Percentiles rank a stretch among this genome's conserved stretches.
Evolutionary conservation across 2,113 vertebrate genomes (phyloP).

Genomic region (Rhinolophus ferrumequinum): DNA sequence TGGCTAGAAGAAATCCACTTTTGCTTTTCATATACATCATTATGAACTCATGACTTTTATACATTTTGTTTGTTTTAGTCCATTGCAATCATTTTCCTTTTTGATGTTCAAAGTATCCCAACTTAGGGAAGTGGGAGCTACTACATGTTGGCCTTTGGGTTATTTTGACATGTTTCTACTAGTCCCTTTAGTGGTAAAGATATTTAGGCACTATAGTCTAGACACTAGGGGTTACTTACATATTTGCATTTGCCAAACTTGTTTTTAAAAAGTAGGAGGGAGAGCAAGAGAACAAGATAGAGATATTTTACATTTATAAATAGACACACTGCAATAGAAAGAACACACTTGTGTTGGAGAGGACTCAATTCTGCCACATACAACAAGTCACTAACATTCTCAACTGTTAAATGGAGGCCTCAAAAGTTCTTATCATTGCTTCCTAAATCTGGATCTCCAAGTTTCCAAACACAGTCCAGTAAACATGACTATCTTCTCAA

Average conservation of each 20-base stretch:
- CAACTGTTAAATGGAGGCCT: not conserved
- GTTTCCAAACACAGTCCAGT: not conserved
- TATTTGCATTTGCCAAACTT: constrained; percentile 40
- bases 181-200: not conserved
- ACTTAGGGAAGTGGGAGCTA: not conserved
- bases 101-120: not conserved
- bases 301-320: not conserved
- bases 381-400: not conserved
- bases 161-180: not conserved
- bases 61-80: not conserved
- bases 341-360: not conserved
- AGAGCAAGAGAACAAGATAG: not conserved
- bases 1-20: not conserved
- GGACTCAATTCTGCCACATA: not conserved
- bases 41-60: not conserved
- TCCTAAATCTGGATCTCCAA: not conserved
- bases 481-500: not conserved
- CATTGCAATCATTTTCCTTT: not conserved
- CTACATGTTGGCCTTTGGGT: not conserved
- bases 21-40: not conserved
- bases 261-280: not conserved
- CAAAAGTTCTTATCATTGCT: not conserved
- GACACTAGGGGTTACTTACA: not conserved
- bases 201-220: not conserved
- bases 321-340: not conserved